phyloP scores from a whole-genome alignment of 2,888 invertebrate genomes.

The Kryphioiulus occultus region DNA sequence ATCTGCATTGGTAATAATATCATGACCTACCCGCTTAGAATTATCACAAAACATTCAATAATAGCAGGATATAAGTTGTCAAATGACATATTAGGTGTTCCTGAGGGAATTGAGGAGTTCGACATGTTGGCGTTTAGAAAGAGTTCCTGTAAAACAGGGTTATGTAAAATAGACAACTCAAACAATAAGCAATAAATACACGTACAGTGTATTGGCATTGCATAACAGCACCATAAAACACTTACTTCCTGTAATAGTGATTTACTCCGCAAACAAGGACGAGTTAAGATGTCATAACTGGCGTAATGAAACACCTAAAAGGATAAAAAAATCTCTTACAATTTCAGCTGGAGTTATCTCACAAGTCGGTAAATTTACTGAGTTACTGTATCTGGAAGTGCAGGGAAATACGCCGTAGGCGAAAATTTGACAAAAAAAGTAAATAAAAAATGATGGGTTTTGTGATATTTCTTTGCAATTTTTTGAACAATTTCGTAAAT shows the following conservation, averaged over 20 bases:
- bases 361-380: too few relatives aligned
- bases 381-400: too few relatives aligned
- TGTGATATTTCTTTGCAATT: too few relatives aligned
- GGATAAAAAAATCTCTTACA: not conserved
- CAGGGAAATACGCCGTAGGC: too few relatives aligned
- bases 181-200: not conserved
- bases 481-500: too few relatives aligned
- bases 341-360: too few relatives aligned
- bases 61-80: constrained; percentile 90
- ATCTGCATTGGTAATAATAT: not conserved
- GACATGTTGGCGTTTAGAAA: constrained; percentile 47
- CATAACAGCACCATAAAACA: not conserved
- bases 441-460: too few relatives aligned
- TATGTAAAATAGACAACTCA: not conserved
- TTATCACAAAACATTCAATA: constrained; percentile 89
- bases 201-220: not conserved
- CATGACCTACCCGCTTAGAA: constrained; percentile 78
- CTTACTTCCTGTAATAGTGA: constrained; percentile 47
- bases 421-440: too few relatives aligned
- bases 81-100: constrained; percentile 59
- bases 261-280: constrained; percentile 47
- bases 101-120: constrained; percentile 44
- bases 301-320: constrained; percentile 53
- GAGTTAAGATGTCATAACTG: constrained; percentile 51
- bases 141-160: not conserved